Percentiles rank a stretch among this genome's conserved stretches.
phyloP scores from a whole-genome alignment of 1,140 invertebrate genomes.

The Wiebesia pumilae region DNA sequence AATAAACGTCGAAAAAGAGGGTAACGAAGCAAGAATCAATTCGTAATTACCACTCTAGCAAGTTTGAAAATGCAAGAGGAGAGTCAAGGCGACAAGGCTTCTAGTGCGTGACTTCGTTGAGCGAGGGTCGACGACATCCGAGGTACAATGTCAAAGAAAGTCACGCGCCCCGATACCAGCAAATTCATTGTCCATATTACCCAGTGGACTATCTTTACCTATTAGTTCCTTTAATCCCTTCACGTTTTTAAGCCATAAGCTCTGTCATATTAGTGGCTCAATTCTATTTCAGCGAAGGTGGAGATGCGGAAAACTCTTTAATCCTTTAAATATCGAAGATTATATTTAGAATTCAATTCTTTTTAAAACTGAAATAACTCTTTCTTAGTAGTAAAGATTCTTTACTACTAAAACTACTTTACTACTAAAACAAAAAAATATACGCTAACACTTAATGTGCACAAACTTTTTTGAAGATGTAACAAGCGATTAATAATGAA shows the following conservation, averaged over 20 bases:
- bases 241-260: background rate
- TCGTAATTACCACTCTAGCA: constrained; percentile 35
- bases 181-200: constrained; percentile 3
- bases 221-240: background rate
- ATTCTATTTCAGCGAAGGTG: background rate
- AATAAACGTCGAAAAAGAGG: background rate
- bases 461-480: too few relatives aligned
- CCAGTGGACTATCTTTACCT: background rate
- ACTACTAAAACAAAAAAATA: too few relatives aligned
- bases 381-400: too few relatives aligned
- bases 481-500: too few relatives aligned
- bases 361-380: background rate
- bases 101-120: background rate
- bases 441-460: too few relatives aligned
- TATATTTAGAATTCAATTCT: background rate
- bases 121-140: background rate
- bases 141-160: constrained; percentile 26
- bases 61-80: background rate
- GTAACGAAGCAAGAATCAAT: constrained; percentile 49
- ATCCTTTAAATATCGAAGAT: too few relatives aligned
- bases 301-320: background rate
- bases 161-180: background rate
- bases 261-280: background rate
- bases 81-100: background rate
- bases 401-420: too few relatives aligned